These are phyloP conservation scores for Cuculus canorus DNA, from an alignment of 2,797 vertebrate species.

Conservation along the genomic window DNA sequence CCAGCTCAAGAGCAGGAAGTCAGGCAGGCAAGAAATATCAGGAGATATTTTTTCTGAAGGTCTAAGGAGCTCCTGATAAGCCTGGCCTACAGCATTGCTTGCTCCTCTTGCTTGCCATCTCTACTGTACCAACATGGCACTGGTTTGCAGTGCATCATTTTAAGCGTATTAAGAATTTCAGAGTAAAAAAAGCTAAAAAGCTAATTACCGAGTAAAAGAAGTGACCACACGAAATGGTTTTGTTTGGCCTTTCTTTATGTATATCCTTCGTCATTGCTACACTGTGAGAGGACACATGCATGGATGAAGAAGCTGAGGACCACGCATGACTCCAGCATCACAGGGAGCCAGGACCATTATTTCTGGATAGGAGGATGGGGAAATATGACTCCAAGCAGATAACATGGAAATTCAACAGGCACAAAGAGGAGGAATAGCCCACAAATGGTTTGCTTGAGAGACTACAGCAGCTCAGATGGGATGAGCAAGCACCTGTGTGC, in stretches of 20 bases:
- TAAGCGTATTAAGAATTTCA: background rate
- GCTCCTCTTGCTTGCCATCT: background rate
- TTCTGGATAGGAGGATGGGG: background rate
- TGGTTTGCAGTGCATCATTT: background rate
- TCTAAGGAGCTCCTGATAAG: background rate
- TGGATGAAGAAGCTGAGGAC: background rate
- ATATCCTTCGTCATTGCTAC: background rate
- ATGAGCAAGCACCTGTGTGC: background rate
- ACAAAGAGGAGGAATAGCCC: background rate
- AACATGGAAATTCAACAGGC: background rate
- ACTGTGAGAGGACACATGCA: rapidly evolving
- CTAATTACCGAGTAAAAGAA: no score
- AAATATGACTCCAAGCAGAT: background rate
- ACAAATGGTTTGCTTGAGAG: rapidly evolving
- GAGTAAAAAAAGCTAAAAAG: background rate
- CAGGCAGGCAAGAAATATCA: background rate
- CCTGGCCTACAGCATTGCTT: background rate
- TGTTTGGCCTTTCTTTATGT: background rate
- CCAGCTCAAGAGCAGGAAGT: background rate
- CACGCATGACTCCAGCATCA: rapidly evolving
- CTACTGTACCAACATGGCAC: rapidly evolving
- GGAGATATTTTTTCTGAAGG: background rate
- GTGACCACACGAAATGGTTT: no score
- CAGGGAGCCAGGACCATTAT: background rate
- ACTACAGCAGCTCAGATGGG: background rate